Evolutionary conservation across 2,888 invertebrate species (phyloP).

Genomic region (Endomychus coccineus): DNA sequence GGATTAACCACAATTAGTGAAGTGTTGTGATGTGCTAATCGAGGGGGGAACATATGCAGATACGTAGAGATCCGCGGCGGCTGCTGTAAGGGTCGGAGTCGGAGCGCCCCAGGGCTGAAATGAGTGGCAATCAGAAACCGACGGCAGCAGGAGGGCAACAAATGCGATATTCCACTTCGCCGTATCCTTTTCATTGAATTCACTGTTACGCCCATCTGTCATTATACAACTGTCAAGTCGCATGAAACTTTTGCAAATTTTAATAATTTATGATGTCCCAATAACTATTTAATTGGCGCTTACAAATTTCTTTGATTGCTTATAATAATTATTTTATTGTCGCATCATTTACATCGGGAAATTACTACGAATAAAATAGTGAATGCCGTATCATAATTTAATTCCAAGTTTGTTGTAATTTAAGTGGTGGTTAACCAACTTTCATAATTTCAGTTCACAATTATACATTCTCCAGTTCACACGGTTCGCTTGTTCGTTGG

Average conservation of each 20-base stretch:
- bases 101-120: conserved; percentile 55
- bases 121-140: conserved; percentile 62
- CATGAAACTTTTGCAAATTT: conserved; percentile 6
- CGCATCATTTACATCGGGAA: too few species aligned
- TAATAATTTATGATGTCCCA: too few species aligned
- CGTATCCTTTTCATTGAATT: conserved; percentile 51
- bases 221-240: conserved; percentile 28
- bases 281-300: too few species aligned
- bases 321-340: too few species aligned
- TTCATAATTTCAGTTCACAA: conserved; percentile 33
- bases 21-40: conserved; percentile 38
- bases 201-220: conserved; percentile 39
- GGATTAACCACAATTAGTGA: conserved; percentile 30
- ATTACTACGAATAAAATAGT: too few species aligned
- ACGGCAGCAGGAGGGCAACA: conserved; percentile 54
- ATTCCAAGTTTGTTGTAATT: conserved; percentile 23
- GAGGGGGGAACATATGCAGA: conserved; percentile 38
- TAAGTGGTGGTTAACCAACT: conserved; percentile 33
- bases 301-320: too few species aligned
- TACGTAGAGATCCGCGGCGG: conserved; percentile 48
- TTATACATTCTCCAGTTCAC: conserved; percentile 39
- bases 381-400: too few species aligned
- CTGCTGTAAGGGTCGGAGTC: conserved; percentile 53
- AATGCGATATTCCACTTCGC: conserved; percentile 49
- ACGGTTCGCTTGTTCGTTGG: conserved; percentile 26